Evolutionary conservation across 2,113 vertebrate genomes (phyloP), one percentile per base, ranked within the genome.

Genomic region (Halcyon malimbica): DNA sequence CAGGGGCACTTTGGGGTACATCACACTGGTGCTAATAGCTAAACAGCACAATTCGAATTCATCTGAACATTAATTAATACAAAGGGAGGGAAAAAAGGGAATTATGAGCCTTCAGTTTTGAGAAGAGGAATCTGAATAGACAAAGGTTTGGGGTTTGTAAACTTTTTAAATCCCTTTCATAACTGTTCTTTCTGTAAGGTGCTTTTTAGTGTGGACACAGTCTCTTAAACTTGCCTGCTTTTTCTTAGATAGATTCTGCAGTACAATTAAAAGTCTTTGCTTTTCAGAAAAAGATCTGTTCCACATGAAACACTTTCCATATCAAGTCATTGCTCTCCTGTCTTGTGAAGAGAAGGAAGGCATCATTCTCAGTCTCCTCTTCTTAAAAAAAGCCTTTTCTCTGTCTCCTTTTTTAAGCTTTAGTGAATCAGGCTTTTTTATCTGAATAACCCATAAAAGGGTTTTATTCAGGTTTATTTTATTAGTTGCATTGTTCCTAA

Each of bases 391-490:
- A 37, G 0, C 0, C 50, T 96, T 91, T 96, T 87, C 50, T 78
- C 35, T 76, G 6, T 73, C 70, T 73, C 50, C 31, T 59, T 75
- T 79, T 86, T 87, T 70, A 86, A 75, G 56, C 73, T 79, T 77
- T 65, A 60, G 28, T 73, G 73, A 96, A 89, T 92, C 24, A 44
- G 75, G 35, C 18, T 4, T 91, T 97, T 96, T 87, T 57, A 56
- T 78, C 60, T 70, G 79, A 88, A 70, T 79, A 94, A 89, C 16
- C 24, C 28, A 90, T 90, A 60, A 94, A 83, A 85, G 4, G 13
- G 39, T 57, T 92, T 96, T 82, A 92, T 92, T 94, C 87, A 63
- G 68, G 70, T 89, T 89, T 93, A 91, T 91, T 91, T 96, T 96
- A 93, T 94, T 96, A 95, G 89, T 57, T 83, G 31, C 41, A 93